Conservation (phyloP, 2,797 vertebrate genomes). For the Muraenolepis orangiensis region DNA sequence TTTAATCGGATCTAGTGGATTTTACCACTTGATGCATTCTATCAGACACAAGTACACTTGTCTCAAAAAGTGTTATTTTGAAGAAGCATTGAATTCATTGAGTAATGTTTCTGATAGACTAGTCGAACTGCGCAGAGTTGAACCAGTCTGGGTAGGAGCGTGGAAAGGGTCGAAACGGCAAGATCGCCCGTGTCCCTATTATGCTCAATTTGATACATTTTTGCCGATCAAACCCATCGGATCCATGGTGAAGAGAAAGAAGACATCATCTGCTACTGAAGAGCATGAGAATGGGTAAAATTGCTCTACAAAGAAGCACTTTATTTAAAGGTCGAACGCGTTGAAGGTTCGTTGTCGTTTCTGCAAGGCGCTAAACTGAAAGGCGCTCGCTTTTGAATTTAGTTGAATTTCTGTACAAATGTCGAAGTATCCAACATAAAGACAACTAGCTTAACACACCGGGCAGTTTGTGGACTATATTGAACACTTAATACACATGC, state of each 20-base stretch:
- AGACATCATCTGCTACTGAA: constrained; percentile 73
- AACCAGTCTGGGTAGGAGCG: constrained; percentile 73
- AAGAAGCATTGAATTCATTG: constrained; percentile 35
- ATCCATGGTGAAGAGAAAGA: constrained; percentile 89
- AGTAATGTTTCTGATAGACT: constrained; percentile 65
- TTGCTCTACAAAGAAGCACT: constrained; percentile 66
- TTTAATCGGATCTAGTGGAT: background rate
- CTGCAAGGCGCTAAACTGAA: constrained; percentile 80
- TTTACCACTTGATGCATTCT: background rate
- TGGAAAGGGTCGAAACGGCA: constrained; percentile 70
- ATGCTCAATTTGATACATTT: constrained; percentile 73
- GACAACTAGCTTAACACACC: constrained; percentile 25
- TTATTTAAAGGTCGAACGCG: constrained; percentile 77
- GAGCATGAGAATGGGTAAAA: constrained; percentile 79
- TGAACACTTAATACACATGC: constrained; percentile 23
- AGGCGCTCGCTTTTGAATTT: constrained; percentile 75
- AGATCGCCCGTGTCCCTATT: constrained; percentile 65
- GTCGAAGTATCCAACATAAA: constrained; percentile 24
- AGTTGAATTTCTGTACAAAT: constrained; percentile 58
- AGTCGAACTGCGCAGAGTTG: constrained; percentile 79
- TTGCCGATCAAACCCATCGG: constrained; percentile 68
- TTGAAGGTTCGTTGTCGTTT: constrained; percentile 75
- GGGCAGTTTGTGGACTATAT: constrained; percentile 15
- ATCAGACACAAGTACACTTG: background rate
- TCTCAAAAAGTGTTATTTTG: background rate